phyloP scores from a whole-genome alignment of 2,797 vertebrate genomes.

The Poeciliopsis paucimaculata region DNA sequence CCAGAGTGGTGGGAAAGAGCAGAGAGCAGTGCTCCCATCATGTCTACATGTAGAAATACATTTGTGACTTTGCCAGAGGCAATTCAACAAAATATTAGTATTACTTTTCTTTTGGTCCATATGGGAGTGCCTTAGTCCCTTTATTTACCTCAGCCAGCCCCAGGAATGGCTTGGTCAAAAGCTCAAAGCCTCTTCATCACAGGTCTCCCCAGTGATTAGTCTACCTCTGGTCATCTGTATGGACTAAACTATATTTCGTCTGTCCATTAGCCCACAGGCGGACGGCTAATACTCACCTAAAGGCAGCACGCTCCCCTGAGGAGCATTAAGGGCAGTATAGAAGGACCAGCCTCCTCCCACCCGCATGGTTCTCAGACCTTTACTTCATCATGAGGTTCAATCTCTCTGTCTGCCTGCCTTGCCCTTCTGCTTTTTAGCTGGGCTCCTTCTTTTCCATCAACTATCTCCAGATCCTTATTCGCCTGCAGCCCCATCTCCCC shows the following conservation, averaged over 20 bases:
- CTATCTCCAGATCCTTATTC: conserved; percentile 41
- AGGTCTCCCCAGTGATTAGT: conserved; percentile 52
- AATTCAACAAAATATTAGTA: background rate
- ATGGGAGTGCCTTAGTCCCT: background rate
- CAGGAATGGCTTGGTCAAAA: conserved; percentile 14
- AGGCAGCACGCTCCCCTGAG: conserved; percentile 63
- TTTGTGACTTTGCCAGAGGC: background rate
- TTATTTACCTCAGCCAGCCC: conserved; percentile 9
- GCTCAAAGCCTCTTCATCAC: conserved; percentile 37
- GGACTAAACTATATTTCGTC: conserved; percentile 70
- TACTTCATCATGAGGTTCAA: conserved; percentile 55
- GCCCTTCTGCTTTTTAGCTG: conserved; percentile 34
- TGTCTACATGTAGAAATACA: background rate
- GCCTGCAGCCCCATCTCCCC: conserved; percentile 42
- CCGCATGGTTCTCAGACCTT: conserved; percentile 36
- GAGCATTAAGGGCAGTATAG: conserved; percentile 70
- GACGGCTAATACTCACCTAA: conserved; percentile 71
- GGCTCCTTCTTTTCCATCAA: conserved; percentile 54
- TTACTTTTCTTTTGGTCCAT: background rate
- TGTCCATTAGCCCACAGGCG: conserved; percentile 69
- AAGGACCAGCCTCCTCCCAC: conserved; percentile 49
- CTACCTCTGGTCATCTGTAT: conserved; percentile 57
- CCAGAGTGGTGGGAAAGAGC: background rate
- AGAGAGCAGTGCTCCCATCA: background rate
- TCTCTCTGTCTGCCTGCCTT: conserved; percentile 51